phyloP scores from a whole-genome alignment of 2,113 vertebrate genomes.

The Nanorana parkeri region DNA sequence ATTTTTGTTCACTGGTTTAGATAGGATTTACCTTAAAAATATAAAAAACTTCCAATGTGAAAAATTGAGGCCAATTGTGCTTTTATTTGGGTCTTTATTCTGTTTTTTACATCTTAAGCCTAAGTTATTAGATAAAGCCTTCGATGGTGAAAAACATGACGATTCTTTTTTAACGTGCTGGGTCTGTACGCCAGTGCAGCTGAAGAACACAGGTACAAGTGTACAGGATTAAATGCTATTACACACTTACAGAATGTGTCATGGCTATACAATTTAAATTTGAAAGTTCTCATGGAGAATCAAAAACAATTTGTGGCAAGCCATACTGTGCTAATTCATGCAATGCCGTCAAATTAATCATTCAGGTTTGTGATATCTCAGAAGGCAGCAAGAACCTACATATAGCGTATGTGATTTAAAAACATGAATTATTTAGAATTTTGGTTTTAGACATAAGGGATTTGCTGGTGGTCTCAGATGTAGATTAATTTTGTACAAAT shows the following conservation, averaged over 20 bases:
- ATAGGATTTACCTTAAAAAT: too few species aligned
- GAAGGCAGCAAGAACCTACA: slow-evolving; percentile 9
- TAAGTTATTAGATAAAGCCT: not conserved
- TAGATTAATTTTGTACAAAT: slow-evolving; percentile 27
- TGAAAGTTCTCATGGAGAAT: slow-evolving; percentile 13
- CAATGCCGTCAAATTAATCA: slow-evolving; percentile 24
- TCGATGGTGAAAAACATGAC: slow-evolving; percentile 3
- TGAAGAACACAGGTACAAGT: slow-evolving; percentile 26
- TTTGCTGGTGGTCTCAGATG: slow-evolving; percentile 32
- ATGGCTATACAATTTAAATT: slow-evolving; percentile 22
- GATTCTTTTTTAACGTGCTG: slow-evolving; percentile 25
- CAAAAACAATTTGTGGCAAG: slow-evolving; percentile 28
- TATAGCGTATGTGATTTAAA: slow-evolving; percentile 14
- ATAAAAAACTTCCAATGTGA: not conserved
- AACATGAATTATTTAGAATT: slow-evolving; percentile 48
- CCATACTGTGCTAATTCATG: slow-evolving; percentile 30
- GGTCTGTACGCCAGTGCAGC: not conserved
- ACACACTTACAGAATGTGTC: slow-evolving; percentile 41
- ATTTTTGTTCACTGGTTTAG: too few species aligned
- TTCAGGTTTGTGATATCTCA: slow-evolving; percentile 25
- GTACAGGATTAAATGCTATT: slow-evolving; percentile 45
- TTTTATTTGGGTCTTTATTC: not conserved
- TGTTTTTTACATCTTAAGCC: slow-evolving; percentile 18
- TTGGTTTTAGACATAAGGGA: slow-evolving; percentile 25
- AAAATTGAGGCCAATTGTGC: not conserved